phyloP scores from a whole-genome alignment of 2,888 invertebrate species.

The Pecten maximus region DNA sequence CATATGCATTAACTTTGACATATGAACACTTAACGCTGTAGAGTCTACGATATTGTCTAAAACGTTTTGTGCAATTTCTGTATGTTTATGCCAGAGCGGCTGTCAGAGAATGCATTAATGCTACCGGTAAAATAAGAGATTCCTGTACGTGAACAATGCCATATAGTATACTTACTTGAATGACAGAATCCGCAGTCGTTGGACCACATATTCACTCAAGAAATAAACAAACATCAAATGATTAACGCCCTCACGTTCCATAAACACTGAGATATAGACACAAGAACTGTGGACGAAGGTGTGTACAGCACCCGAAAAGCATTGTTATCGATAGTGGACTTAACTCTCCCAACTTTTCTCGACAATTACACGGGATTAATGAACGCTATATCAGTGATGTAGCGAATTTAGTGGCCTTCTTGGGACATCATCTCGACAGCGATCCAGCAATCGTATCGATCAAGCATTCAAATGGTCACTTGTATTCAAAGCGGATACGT shows the following conservation, averaged over 20 bases:
- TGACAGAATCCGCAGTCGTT: not conserved
- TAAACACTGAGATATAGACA: not conserved
- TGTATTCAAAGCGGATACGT: not conserved
- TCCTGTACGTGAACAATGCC: not conserved
- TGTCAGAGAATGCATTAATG: not conserved
- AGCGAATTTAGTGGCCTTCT: not conserved
- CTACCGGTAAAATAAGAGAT: not conserved
- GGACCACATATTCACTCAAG: not conserved
- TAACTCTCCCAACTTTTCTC: not conserved
- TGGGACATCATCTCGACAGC: not conserved
- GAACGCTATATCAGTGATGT: not conserved
- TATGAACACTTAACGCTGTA: not conserved
- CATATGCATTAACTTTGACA: not conserved
- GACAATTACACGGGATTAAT: not conserved
- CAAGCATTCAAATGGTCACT: not conserved
- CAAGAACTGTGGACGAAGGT: not conserved
- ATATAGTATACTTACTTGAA: not conserved
- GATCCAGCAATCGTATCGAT: not conserved
- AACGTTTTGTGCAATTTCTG: not conserved
- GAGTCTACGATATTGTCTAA: not conserved
- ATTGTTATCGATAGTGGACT: not conserved
- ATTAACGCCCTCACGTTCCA: not conserved
- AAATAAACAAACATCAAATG: not conserved
- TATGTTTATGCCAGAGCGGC: not conserved
- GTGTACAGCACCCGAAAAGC: not conserved